These are phyloP conservation scores for Burhinus bistriatus DNA, from an alignment of 2,113 vertebrate genomes.

Conservation along the genomic window DNA sequence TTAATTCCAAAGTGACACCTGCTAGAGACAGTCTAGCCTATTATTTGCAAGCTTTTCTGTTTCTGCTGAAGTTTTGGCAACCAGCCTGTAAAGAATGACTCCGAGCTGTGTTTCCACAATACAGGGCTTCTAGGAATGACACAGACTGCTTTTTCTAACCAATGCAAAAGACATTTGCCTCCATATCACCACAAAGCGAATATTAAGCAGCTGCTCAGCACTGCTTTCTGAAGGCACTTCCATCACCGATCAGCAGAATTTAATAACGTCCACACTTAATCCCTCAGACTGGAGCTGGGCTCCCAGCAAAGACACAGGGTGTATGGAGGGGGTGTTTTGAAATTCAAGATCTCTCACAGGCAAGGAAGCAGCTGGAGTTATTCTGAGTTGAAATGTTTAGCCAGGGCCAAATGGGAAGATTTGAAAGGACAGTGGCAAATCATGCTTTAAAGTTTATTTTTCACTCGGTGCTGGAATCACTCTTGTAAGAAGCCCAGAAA, in stretches of 20 bases:
- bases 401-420: conserved; percentile 10
- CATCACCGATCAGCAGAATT: conserved; percentile 67
- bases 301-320: conserved; percentile 39
- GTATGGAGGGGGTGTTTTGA: conserved; percentile 13
- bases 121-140: conserved; percentile 59
- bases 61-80: conserved; percentile 40
- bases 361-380: conserved; percentile 24
- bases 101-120: background rate
- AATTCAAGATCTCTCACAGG: conserved; percentile 40
- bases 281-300: conserved; percentile 1
- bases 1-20: conserved; percentile 54
- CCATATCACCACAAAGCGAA: conserved; percentile 44
- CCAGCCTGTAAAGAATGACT: conserved; percentile 8
- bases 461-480: background rate
- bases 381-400: conserved; percentile 39
- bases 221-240: conserved; percentile 66
- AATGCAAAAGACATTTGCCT: conserved; percentile 56
- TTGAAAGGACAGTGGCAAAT: conserved; percentile 16
- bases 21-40: conserved; percentile 42
- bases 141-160: conserved; percentile 55
- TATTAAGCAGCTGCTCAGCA: conserved; percentile 68
- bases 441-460: conserved; percentile 30
- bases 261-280: conserved; percentile 62
- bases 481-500: background rate
- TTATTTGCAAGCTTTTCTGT: conserved; percentile 39